A percentile compares a stretch with the other conserved stretches of the same genome.
Evolutionary conservation across 2,113 vertebrate genomes (phyloP).

Genomic region (Apodemus sylvaticus): DNA sequence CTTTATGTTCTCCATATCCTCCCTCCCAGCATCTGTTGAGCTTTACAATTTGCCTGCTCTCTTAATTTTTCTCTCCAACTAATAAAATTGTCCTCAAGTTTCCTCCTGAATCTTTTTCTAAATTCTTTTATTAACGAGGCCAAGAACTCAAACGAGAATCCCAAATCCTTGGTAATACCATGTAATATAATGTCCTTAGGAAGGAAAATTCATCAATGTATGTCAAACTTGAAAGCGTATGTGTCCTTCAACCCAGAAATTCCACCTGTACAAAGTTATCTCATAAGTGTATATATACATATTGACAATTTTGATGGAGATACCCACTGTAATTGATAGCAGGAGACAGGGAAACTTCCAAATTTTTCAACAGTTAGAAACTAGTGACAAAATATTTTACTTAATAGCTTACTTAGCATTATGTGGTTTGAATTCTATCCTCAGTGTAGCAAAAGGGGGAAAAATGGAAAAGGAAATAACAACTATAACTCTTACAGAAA

Average conservation of each 20-base stretch:
- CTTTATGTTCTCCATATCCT: background rate
- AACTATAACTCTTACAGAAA: background rate
- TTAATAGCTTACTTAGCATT: background rate
- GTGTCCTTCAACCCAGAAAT: background rate
- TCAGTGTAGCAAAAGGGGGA: background rate
- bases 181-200: background rate
- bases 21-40: background rate
- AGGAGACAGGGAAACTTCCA: background rate
- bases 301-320: background rate
- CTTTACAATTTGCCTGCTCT: background rate
- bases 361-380: background rate
- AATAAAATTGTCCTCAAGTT: background rate
- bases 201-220: background rate
- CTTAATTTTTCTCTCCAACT: background rate
- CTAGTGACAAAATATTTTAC: background rate
- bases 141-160: background rate
- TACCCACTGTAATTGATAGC: background rate
- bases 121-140: background rate
- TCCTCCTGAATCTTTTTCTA: background rate
- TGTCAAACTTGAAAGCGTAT: background rate
- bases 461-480: background rate
- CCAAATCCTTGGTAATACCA: background rate
- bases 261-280: conserved; percentile 3
- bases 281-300: background rate
- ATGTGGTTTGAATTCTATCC: background rate